Evolutionary conservation across 23 tunicate genomes (phyloP), one percentile per base, ranked within the genome.

Genomic region (Ciona savignyi): DNA sequence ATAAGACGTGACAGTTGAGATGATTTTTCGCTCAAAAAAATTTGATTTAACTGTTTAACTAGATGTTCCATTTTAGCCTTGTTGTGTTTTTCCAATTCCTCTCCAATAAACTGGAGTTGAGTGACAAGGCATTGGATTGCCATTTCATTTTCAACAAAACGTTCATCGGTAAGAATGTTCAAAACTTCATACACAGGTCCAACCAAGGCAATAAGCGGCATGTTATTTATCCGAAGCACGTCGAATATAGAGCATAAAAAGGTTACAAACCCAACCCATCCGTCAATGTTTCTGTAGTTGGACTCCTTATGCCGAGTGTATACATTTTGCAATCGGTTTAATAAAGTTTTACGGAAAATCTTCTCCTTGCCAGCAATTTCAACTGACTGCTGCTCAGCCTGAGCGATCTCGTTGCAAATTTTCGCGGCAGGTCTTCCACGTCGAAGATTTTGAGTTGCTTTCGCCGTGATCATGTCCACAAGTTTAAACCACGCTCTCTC

Each of bases 31-130:
- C 76, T 71, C 35, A 86, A 74, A 33, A 82, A 73, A 4, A 79
- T 23, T 29, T 79, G 70, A 19, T 81, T 61, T 27, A 89, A 23
- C 31, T 66, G 78, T 61, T 76, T 70, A 61, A 83, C 78, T 11
- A 89, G 65, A 28, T 78, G 81, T 27, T 87, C 76, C 78, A 82
- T 82, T 67, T 67, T 70, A 11, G 42, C 35, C 35, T 82, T 81
- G 65, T 89, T 89, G 25, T 82, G 28, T 33, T 68, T 67, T 48
- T 89, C 96, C 49, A 89, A 62, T 62, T 82, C 88, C 51, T 82
- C 87, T 0, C 96, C 96, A 56, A 79, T 70, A 66, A 82, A 70
- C 71, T 89, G 96, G 63, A 89, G 70, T 68, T 89, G 96, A 19
- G 33, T 72, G 33, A 78, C 84, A 33, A 89, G 32, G 51, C 88